Evolutionary conservation across 2,113 vertebrate species (phyloP).

Genomic region (Chlamydotis undulata): DNA sequence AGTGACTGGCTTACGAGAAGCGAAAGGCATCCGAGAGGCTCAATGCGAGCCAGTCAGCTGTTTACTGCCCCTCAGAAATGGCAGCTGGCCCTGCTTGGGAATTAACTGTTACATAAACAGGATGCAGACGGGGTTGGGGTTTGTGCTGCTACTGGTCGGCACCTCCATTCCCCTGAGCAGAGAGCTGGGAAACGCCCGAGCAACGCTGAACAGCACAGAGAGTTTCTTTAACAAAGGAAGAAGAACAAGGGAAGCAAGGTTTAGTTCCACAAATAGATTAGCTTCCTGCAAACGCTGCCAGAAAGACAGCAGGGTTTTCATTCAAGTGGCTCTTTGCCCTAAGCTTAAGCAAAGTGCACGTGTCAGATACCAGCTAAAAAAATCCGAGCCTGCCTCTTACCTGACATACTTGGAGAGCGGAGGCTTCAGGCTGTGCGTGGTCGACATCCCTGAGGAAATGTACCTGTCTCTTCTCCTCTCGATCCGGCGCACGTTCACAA

Average conservation of each 20-base stretch:
- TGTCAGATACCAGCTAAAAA: background rate
- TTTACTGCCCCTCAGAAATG: background rate
- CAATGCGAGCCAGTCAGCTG: background rate
- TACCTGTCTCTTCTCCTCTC: constrained; percentile 91
- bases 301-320: constrained; percentile 23
- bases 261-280: constrained; percentile 21
- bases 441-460: constrained; percentile 90
- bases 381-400: constrained; percentile 66
- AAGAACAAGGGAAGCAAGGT: constrained; percentile 45
- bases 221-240: constrained; percentile 55
- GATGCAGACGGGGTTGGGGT: constrained; percentile 3
- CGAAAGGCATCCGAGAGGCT: constrained; percentile 6
- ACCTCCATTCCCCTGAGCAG: background rate
- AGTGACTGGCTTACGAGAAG: background rate
- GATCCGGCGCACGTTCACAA: constrained; percentile 92
- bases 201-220: background rate
- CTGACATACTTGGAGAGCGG: constrained; percentile 87
- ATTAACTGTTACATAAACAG: constrained; percentile 33
- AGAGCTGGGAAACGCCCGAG: constrained; percentile 39
- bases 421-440: constrained; percentile 85
- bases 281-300: constrained; percentile 50
- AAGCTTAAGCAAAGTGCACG: background rate
- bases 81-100: background rate
- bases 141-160: background rate
- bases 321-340: constrained; percentile 1